Evolutionary conservation across 2,888 invertebrate genomes (phyloP).

Genomic region (Vanessa cardui): DNA sequence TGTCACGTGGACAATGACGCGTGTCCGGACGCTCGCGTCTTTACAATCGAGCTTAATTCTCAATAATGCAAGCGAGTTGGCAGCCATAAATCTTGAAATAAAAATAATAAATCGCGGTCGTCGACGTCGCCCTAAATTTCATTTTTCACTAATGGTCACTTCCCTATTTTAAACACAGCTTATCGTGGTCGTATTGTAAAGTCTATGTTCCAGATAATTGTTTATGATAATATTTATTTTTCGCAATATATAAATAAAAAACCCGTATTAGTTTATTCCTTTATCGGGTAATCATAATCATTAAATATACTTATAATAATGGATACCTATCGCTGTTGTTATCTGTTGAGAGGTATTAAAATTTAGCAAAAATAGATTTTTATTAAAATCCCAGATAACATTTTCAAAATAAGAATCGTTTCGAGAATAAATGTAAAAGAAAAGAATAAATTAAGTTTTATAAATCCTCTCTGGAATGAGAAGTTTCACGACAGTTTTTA

Average conservation of each 20-base stretch:
- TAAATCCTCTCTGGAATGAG: constrained; percentile 10
- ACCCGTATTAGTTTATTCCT: no score
- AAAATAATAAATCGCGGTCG: constrained; percentile 32
- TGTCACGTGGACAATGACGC: constrained; percentile 60
- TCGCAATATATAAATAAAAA: no score
- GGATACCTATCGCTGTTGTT: no score
- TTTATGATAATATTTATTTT: not conserved
- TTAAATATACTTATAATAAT: no score
- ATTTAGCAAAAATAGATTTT: not conserved
- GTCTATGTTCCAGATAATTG: constrained; percentile 4
- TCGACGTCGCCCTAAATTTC: constrained; percentile 63
- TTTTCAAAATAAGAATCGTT: not conserved
- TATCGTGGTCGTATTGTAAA: constrained; percentile 12
- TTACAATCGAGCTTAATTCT: constrained; percentile 66
- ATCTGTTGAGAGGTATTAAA: no score
- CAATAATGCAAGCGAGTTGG: constrained; percentile 53
- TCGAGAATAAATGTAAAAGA: constrained; percentile 1
- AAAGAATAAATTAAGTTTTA: constrained; percentile 10
- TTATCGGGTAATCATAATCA: no score
- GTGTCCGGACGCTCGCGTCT: constrained; percentile 40
- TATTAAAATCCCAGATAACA: not conserved
- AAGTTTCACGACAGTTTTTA: constrained; percentile 16
- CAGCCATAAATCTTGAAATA: constrained; percentile 62
- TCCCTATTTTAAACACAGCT: constrained; percentile 54
- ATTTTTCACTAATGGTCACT: constrained; percentile 64